Percentiles rank a stretch among this genome's conserved stretches.
These are phyloP conservation scores for Limnothrissa miodon DNA, from an alignment of 2,113 vertebrate genomes.

Conservation along the genomic window DNA sequence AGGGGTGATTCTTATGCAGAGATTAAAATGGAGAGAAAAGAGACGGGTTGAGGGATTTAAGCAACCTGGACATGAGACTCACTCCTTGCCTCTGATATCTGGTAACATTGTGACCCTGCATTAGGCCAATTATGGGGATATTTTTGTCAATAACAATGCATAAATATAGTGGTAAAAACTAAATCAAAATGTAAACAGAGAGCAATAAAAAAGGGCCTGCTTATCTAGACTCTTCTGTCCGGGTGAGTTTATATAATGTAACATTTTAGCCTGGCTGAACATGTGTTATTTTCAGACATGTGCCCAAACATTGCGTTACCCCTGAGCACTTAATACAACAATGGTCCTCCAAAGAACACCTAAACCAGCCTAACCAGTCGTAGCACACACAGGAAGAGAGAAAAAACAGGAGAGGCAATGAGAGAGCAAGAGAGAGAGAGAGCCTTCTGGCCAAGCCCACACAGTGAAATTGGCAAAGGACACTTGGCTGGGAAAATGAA, in stretches of 20 bases:
- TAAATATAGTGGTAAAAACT: neutral
- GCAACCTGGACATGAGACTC: no score
- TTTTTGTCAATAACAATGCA: neutral
- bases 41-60: conserved; percentile 15
- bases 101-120: neutral
- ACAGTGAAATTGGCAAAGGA: conserved; percentile 69
- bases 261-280: neutral
- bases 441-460: conserved; percentile 68
- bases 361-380: conserved; percentile 28
- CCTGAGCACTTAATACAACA: neutral
- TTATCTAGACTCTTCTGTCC: neutral
- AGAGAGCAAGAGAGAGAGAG: conserved; percentile 47
- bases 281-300: neutral
- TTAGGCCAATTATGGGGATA: neutral
- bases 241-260: neutral
- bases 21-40: conserved; percentile 46
- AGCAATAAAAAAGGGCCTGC: neutral
- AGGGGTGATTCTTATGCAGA: conserved; percentile 51
- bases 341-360: neutral
- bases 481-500: conserved; percentile 65
- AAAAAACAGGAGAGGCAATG: conserved; percentile 28
- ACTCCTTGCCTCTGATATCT: neutral
- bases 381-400: conserved; percentile 28
- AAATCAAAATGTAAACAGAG: neutral
- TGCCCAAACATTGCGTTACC: neutral